phyloP scores from a whole-genome alignment of 2,113 vertebrate genomes.

The Sialia sialis region DNA sequence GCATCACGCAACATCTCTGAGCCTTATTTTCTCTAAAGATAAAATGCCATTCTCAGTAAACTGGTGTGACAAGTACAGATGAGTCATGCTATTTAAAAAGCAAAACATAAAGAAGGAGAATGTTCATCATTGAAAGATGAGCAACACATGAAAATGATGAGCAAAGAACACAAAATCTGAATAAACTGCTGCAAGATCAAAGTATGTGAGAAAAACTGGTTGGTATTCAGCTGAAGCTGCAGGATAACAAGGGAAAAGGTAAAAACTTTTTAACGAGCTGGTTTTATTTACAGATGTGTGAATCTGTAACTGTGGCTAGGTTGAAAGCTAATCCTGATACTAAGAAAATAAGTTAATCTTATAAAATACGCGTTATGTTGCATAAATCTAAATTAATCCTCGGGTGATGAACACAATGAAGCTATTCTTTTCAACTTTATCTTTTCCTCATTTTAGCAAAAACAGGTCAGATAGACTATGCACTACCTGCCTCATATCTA shows the following conservation, averaged over 20 bases:
- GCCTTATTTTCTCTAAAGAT: background rate
- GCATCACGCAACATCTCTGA: background rate
- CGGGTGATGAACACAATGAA: background rate
- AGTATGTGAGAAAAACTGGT: background rate
- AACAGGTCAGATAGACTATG: background rate
- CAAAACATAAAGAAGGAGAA: background rate
- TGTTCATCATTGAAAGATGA: background rate
- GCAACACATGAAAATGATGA: background rate
- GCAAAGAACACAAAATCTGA: background rate
- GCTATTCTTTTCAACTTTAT: background rate
- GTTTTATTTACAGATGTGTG: background rate
- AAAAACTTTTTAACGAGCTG: background rate
- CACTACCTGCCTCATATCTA: background rate
- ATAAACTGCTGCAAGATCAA: background rate
- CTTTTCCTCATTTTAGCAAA: background rate
- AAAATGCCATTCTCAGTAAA: conserved; percentile 10
- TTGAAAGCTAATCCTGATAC: background rate
- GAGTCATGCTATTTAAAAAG: background rate
- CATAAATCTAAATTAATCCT: background rate
- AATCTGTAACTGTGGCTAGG: background rate
- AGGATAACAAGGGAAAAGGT: background rate
- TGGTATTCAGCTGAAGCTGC: background rate
- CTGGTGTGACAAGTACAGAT: background rate
- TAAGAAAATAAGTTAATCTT: background rate
- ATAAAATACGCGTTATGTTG: background rate